Percentiles rank a stretch among this genome's conserved stretches.
Conservation (phyloP, 2,113 vertebrate species). For the Alligator sinensis region DNA sequence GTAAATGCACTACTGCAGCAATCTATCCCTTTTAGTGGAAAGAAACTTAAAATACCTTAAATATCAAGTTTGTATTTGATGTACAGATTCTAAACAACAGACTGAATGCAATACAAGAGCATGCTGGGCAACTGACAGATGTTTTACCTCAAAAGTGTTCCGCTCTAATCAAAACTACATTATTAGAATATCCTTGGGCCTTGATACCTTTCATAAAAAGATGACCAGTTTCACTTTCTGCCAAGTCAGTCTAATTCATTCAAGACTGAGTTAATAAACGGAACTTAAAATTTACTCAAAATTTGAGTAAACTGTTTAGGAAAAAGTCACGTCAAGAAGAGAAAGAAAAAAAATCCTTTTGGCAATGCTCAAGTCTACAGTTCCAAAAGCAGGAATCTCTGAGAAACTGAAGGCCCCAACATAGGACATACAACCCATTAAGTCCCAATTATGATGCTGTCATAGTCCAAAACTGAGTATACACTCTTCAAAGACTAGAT, state of each 20-base stretch:
- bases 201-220: neutral
- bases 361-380: neutral
- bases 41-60: neutral
- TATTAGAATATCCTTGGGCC: neutral
- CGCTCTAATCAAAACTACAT: neutral
- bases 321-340: neutral
- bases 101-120: neutral
- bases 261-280: too few species aligned
- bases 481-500: neutral
- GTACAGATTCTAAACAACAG: neutral
- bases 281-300: neutral
- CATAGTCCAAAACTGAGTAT: neutral
- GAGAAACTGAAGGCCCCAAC: neutral
- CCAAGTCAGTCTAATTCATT: neutral
- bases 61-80: neutral
- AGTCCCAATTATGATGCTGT: neutral
- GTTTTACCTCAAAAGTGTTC: neutral
- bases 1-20: neutral
- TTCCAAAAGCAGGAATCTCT: neutral
- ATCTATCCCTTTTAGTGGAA: neutral
- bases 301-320: neutral
- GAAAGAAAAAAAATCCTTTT: neutral
- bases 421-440: neutral
- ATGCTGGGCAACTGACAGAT: neutral
- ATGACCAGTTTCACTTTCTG: neutral